Base-by-base conservation (phyloP, 2,888 invertebrate species). In the Acleris emargana region DNA sequence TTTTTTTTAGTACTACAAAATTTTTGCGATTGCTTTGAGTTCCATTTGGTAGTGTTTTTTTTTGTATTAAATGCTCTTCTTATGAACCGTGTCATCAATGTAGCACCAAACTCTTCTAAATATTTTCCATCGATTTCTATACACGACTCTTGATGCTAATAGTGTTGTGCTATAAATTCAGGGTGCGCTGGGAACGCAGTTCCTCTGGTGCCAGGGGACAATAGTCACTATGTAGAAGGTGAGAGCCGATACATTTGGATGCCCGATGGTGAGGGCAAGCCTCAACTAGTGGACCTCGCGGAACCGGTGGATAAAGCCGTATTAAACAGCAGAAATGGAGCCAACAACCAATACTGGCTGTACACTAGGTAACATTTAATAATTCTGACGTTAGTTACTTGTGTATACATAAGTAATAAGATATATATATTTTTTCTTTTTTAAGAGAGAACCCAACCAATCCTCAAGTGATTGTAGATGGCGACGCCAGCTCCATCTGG, bases 241-340 rank as follows among this genome's bases (percentile, higher is more conserved):
- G 78, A 74, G 51, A 83, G 82, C 69, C 83, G 80, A 18, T 86
- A 82, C 71, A 77, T 87, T 28, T 86, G 83, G 84, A 86, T 87
- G 77, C 83, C 86, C 1, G 83, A 87, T 70, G 79, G 81, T 4
- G 77, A 85, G 5, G 83, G 81, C 3, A 73, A 73, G 0, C 84
- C 84, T 0, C 78, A 77, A 3, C 70, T 87, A 7, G 84, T 87
- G 3, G 87, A 87, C 68, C 74, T 86, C 1, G 62, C 82, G 0
- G 78, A 73, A 32, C 77, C 81, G 0, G 76, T 75, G 0, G 75
- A 81, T 20, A 64, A 77, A 28, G 47, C 45, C 0, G 1, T 69
- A 0, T 20, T 81, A 13, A 72, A 43, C 2, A 61, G 72, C 18
- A 77, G 79, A 64, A 81, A 80, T 59, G 84, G 84, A 6, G 83